Evolutionary conservation across 2,797 vertebrate species (phyloP).

Genomic region (Cyprinella venusta): DNA sequence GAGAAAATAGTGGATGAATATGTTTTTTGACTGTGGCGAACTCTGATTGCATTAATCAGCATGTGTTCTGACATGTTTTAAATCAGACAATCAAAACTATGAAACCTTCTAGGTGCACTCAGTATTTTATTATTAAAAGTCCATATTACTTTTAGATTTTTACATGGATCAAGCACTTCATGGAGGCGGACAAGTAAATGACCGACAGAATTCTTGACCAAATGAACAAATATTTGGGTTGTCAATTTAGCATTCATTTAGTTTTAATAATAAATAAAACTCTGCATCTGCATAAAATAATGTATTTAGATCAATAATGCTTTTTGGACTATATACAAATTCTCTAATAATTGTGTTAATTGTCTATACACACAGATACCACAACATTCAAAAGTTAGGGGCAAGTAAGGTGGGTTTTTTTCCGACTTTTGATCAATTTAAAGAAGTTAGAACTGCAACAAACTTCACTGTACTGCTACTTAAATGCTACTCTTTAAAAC

Average conservation of each 20-base stretch:
- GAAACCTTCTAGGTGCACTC: not conserved
- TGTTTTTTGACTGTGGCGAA: constrained; percentile 21
- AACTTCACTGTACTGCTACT: no score
- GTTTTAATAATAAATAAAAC: not conserved
- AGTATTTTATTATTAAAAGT: not conserved
- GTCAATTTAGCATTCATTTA: not conserved
- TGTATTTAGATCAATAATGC: not conserved
- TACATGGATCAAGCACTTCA: not conserved
- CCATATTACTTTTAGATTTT: not conserved
- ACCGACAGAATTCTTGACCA: not conserved
- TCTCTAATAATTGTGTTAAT: not conserved
- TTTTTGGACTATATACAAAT: not conserved
- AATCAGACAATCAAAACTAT: not conserved
- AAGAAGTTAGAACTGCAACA: not conserved
- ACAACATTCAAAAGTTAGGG: not conserved
- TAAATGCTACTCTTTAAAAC: no score
- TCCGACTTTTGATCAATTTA: not conserved
- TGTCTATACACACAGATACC: not conserved
- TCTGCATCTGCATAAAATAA: not conserved
- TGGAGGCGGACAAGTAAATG: not conserved
- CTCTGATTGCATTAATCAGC: constrained; percentile 43
- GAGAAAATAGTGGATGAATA: constrained; percentile 18
- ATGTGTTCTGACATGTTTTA: not conserved
- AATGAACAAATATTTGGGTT: not conserved
- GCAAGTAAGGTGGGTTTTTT: no score